Percentiles rank a stretch among this genome's conserved stretches.
These are phyloP conservation scores for Epizoanthus stellaris DNA, from an alignment of 92 coral and sea anemone species.

Conservation along the genomic window DNA sequence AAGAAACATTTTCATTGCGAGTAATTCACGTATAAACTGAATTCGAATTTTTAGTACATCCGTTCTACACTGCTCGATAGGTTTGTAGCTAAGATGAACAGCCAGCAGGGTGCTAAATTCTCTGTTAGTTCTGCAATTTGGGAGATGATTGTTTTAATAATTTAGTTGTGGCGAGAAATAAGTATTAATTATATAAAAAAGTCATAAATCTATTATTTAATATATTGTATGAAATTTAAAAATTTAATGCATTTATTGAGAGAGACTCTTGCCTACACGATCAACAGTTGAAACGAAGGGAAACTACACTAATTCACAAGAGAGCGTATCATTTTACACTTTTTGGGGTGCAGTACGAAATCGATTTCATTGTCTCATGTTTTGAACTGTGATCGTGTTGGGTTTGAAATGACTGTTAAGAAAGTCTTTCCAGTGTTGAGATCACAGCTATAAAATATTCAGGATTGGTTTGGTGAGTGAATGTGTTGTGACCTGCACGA, in stretches of 20 bases:
- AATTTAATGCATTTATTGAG: neutral
- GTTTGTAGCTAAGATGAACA: no score
- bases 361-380: neutral
- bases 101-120: no score
- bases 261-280: neutral
- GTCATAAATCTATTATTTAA: slow-evolving; percentile 6
- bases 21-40: no score
- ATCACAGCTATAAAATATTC: neutral
- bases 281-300: no score
- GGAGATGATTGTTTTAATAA: neutral
- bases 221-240: neutral
- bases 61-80: no score
- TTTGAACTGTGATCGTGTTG: neutral
- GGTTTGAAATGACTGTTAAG: neutral
- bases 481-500: neutral
- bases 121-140: no score
- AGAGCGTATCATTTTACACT: no score
- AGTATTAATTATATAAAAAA: neutral
- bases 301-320: no score
- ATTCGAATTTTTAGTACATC: no score
- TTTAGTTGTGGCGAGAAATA: neutral
- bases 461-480: neutral
- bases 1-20: no score
- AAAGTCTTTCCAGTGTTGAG: neutral
- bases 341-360: no score